phyloP scores from a whole-genome alignment of 2,888 invertebrate genomes.

The Acanthosepion pharaonis region DNA sequence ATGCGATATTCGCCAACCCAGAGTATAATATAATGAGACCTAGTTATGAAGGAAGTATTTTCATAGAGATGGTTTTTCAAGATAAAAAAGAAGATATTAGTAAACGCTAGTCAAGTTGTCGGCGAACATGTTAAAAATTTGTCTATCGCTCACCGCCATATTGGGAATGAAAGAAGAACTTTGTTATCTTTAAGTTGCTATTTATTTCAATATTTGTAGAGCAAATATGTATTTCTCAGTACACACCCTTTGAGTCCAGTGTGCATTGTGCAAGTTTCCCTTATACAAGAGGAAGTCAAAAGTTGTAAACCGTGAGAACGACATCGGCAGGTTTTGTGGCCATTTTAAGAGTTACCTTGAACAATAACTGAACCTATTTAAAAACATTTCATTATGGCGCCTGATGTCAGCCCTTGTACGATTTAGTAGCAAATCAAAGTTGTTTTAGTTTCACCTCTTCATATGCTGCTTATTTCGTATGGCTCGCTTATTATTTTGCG shows the following conservation, averaged over 20 bases:
- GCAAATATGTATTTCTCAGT: neutral
- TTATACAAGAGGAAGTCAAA: neutral
- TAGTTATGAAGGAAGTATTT: neutral
- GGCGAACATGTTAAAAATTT: neutral
- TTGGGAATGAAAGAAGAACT: neutral
- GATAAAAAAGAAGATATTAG: neutral
- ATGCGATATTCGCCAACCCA: neutral
- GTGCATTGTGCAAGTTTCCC: neutral
- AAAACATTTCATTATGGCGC: neutral
- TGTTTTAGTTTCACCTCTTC: no score
- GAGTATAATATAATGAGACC: neutral
- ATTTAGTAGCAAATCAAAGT: no score
- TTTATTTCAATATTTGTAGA: neutral
- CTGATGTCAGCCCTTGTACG: neutral
- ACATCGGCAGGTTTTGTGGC: neutral
- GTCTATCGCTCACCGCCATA: neutral
- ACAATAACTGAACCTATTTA: neutral
- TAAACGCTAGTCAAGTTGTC: neutral
- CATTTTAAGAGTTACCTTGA: neutral
- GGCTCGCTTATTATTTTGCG: no score
- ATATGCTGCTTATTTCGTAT: no score
- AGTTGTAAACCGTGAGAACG: neutral
- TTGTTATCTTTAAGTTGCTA: neutral
- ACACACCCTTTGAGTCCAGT: neutral
- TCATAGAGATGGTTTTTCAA: neutral